Evolutionary conservation across 2,888 invertebrate species (phyloP).

Genomic region (Graphium colonna): DNA sequence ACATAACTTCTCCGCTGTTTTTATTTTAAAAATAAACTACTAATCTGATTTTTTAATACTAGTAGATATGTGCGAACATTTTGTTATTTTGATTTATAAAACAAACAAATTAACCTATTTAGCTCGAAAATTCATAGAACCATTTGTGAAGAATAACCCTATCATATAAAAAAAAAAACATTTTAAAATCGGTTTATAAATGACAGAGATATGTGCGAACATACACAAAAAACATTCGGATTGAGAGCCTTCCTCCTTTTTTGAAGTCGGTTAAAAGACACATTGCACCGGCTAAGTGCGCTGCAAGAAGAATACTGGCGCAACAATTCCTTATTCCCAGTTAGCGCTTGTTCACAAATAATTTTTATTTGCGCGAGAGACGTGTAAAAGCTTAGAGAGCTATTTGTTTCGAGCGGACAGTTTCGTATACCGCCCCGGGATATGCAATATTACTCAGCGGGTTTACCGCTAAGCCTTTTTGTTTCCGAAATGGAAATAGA

Average conservation of each 20-base stretch:
- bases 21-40: no score
- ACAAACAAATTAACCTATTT: no score
- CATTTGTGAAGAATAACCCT: background rate
- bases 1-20: no score
- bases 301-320: background rate
- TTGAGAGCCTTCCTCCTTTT: no score
- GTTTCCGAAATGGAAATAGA: conserved; percentile 18
- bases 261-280: no score
- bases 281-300: background rate
- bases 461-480: conserved; percentile 22
- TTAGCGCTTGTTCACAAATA: conserved; percentile 17
- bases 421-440: conserved; percentile 15
- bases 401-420: conserved; percentile 22
- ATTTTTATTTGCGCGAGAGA: conserved; percentile 22
- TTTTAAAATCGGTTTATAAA: no score
- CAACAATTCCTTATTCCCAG: conserved; percentile 2
- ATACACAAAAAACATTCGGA: no score
- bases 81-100: no score
- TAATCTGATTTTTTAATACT: no score
- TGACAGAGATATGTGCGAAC: no score
- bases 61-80: no score
- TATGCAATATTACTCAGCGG: conserved; percentile 24
- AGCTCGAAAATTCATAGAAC: background rate
- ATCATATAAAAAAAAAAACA: background rate
- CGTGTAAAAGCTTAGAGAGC: conserved; percentile 21